These are phyloP conservation scores for Drosophila suboccidentalis DNA, from an alignment of 2,888 invertebrate genomes.

Conservation along the genomic window DNA sequence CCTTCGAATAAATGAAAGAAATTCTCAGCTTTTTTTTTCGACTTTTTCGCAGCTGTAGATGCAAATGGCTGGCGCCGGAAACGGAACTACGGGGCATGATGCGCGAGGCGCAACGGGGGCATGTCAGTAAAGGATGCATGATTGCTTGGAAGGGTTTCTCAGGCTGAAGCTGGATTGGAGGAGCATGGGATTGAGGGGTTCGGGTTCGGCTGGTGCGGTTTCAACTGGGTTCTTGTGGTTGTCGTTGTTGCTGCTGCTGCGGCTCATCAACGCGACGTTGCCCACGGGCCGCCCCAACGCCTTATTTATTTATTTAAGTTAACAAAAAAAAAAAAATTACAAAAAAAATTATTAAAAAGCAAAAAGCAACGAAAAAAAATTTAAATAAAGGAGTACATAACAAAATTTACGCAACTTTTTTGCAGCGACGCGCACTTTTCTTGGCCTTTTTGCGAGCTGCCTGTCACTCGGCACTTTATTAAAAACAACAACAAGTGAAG, in stretches of 20 bases:
- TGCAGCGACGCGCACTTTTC: conserved; percentile 43
- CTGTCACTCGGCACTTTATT: conserved; percentile 69
- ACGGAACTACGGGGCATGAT: conserved; percentile 67
- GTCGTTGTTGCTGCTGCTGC: conserved; percentile 50
- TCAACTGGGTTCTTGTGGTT: conserved; percentile 52
- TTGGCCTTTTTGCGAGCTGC: conserved; percentile 27
- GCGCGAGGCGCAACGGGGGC: conserved; percentile 8
- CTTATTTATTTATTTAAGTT: conserved; percentile 78
- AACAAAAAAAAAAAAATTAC: conserved; percentile 42
- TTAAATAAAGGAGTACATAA: conserved; percentile 62
- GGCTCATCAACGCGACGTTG: conserved; percentile 67
- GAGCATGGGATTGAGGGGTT: not conserved
- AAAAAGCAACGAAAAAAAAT: conserved; percentile 22
- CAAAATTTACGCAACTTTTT: conserved; percentile 78
- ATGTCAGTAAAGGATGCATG: conserved; percentile 71
- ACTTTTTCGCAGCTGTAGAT: conserved; percentile 54
- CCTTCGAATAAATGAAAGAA: conserved; percentile 78
- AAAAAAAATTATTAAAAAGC: conserved; percentile 24
- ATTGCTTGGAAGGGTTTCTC: conserved; percentile 64
- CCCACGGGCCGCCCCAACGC: conserved; percentile 32
- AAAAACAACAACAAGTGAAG: conserved; percentile 58
- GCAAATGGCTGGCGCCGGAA: conserved; percentile 80
- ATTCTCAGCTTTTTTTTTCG: conserved; percentile 28
- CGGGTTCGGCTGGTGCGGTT: conserved; percentile 21
- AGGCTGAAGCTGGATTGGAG: not conserved